Evolutionary conservation across 2,888 invertebrate species (phyloP).

Genomic region (Parapristionchus giblindavisi): DNA sequence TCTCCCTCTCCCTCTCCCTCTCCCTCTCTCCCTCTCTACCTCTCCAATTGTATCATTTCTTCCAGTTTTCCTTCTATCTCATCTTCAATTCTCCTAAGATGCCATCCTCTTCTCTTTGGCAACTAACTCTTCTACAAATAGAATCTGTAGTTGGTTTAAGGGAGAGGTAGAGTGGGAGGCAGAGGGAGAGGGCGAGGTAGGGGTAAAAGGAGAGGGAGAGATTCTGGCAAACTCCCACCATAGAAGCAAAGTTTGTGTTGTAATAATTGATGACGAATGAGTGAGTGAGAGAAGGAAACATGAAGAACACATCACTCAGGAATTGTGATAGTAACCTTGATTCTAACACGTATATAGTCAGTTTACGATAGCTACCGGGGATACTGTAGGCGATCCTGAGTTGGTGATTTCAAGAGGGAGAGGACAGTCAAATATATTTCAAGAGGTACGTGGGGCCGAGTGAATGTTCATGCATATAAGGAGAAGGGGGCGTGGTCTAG

Average conservation of each 20-base stretch:
- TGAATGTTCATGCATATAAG: no score
- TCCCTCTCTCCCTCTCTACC: conserved; percentile 1
- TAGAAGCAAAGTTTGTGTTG: no score
- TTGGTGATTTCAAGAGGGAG: no score
- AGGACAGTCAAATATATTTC: no score
- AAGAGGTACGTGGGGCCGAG: no score
- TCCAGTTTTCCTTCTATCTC: conserved; percentile 5
- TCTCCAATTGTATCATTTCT: neutral
- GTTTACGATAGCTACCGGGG: no score
- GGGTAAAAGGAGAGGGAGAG: conserved; percentile 10
- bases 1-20: neutral
- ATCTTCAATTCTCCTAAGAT: conserved; percentile 6
- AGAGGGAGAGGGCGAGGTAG: conserved; percentile 8
- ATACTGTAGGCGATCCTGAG: no score
- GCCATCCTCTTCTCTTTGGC: conserved; percentile 1
- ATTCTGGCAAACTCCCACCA: no score
- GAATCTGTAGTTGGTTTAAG: conserved; percentile 8
- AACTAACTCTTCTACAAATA: conserved; percentile 36
- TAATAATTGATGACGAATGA: no score
- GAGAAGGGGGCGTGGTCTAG: conserved; percentile 25
- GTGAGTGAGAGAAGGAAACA: conserved; percentile 21
- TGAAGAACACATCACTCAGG: no score
- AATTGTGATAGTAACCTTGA: no score
- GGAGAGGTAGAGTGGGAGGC: neutral
- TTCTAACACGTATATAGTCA: no score